A percentile compares a stretch with the other conserved stretches of the same genome.
phyloP scores from a whole-genome alignment of 2,113 vertebrate species.

The Hydropotes inermis region DNA sequence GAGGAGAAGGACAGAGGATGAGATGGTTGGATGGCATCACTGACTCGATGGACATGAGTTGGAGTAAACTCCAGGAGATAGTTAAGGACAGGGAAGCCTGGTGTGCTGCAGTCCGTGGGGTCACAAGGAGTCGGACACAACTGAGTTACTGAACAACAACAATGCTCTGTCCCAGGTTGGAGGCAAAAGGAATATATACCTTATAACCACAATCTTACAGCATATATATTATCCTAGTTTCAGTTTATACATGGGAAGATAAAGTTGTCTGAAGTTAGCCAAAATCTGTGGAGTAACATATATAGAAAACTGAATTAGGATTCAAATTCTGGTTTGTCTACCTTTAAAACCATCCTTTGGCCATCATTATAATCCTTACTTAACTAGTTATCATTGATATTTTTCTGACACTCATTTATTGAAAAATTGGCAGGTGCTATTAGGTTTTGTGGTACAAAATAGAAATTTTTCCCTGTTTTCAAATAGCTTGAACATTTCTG shows the following conservation, averaged over 20 bases:
- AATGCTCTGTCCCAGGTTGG: neutral
- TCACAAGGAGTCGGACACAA: neutral
- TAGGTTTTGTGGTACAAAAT: neutral
- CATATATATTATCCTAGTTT: neutral
- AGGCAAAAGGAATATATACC: neutral
- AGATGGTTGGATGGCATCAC: neutral
- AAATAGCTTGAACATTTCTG: neutral
- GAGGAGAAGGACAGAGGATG: neutral
- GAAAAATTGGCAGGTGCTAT: neutral
- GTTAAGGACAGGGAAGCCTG: neutral
- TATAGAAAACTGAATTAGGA: neutral
- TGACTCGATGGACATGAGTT: neutral
- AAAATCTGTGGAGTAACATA: neutral
- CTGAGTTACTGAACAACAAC: neutral
- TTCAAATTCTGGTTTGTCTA: neutral
- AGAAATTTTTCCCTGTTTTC: neutral
- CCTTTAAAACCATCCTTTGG: neutral
- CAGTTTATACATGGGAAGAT: neutral
- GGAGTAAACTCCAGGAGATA: neutral
- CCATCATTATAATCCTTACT: neutral
- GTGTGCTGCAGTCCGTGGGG: neutral
- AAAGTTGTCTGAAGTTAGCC: neutral
- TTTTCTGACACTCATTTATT: neutral
- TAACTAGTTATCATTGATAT: neutral
- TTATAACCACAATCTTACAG: neutral